These are phyloP conservation scores for Melipona quadrifasciata DNA, from an alignment of 1,140 invertebrate species.

Conservation along the genomic window DNA sequence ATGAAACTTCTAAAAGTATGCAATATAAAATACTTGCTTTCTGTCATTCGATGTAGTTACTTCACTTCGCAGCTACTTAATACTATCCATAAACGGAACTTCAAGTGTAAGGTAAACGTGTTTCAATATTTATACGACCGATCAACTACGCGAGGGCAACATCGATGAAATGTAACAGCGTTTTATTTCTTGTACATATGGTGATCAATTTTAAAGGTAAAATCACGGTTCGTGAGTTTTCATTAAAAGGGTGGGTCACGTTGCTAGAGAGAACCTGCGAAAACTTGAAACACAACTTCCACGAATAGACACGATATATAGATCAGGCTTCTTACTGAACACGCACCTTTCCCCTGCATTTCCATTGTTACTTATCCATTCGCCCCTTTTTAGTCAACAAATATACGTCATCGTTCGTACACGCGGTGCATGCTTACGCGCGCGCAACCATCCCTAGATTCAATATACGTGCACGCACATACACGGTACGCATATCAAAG, in stretches of 20 bases:
- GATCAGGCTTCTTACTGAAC: slow-evolving; percentile 20
- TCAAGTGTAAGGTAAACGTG: not conserved
- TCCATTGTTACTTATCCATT: slow-evolving; percentile 45
- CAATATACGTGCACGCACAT: slow-evolving; percentile 18
- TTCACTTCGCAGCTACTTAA: not conserved
- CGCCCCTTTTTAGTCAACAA: slow-evolving; percentile 43
- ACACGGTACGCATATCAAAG: not conserved
- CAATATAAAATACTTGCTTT: not conserved
- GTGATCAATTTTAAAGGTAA: not conserved
- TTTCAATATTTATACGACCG: not conserved
- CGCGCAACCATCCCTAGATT: slow-evolving; percentile 13
- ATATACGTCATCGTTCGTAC: slow-evolving; percentile 46
- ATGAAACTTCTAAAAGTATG: not conserved
- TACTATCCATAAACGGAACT: not conserved
- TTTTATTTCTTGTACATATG: not conserved
- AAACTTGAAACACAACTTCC: slow-evolving; percentile 36
- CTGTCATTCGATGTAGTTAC: not conserved
- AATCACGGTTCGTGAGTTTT: slow-evolving; percentile 5
- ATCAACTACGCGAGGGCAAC: not conserved
- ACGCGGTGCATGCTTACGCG: slow-evolving; percentile 41
- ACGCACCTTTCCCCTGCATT: slow-evolving; percentile 30
- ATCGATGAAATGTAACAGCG: not conserved
- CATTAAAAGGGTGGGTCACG: slow-evolving; percentile 18
- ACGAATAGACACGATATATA: not conserved
- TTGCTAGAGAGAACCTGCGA: slow-evolving; percentile 20